phyloP scores from a whole-genome alignment of 2,888 invertebrate species.

The Tigriopus californicus region DNA sequence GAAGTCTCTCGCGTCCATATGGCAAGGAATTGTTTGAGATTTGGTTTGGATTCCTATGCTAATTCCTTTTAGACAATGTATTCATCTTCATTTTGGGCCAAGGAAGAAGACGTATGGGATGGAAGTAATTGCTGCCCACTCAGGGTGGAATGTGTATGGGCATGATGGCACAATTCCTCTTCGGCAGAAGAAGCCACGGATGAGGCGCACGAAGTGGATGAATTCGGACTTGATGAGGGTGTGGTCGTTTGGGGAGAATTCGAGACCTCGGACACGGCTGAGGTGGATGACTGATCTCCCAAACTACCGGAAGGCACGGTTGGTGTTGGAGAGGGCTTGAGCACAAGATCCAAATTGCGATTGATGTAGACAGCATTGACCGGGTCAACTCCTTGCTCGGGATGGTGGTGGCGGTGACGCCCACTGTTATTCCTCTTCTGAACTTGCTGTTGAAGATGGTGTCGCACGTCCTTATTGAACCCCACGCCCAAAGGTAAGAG shows the following conservation, averaged over 20 bases:
- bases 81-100: too few relatives aligned
- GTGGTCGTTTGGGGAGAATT: too few relatives aligned
- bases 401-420: neutral
- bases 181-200: neutral
- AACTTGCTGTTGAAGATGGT: neutral
- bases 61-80: too few relatives aligned
- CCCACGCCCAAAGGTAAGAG: neutral
- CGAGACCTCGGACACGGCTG: neutral
- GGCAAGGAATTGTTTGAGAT: too few relatives aligned
- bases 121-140: neutral
- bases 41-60: too few relatives aligned
- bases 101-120: too few relatives aligned
- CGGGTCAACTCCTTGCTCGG: too few relatives aligned
- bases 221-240: too few relatives aligned
- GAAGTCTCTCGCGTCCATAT: too few relatives aligned
- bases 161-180: neutral
- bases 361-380: neutral
- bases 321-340: neutral
- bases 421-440: neutral
- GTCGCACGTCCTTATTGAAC: too few relatives aligned
- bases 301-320: neutral
- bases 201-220: too few relatives aligned
- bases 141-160: neutral
- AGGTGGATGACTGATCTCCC: neutral
- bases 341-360: neutral